Base-by-base conservation (phyloP, 2,797 vertebrate genomes). In the Chloroceryle amazona region DNA sequence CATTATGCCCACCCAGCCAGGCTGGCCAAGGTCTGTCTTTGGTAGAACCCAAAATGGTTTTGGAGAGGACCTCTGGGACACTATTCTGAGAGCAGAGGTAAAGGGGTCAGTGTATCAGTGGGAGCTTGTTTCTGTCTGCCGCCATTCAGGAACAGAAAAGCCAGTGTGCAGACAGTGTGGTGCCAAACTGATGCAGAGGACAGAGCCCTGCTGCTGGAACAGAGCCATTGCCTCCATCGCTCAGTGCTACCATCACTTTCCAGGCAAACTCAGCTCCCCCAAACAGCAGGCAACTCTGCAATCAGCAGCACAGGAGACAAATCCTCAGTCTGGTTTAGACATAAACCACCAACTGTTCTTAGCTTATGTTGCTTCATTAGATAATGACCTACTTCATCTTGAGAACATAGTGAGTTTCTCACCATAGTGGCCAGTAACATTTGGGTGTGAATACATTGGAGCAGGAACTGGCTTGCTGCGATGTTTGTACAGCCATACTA, bases 141-240 rank as follows among this genome's bases (percentile, higher is more conserved):
- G 44, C 91, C 90, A 73, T 93, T 90, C 89, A 75, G 93, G 87
- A 90, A 39, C 52, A 83, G 87, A 29, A 54, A 58, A 94, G 87
- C 55, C 89, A 75, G 49, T 26, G 89, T 92, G 85, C 89, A 91
- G 94, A 90, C 94, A 96, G 62, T 1, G 8, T 61, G 87, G 84
- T 94, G 96, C 96, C 92, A 95, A 93, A 93, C 12, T 82, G 95
- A 91, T 95, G 86, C 89, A 49, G 87, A 90, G 94, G 94, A 78
- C 90, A 86, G 93, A 95, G 75, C 89, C 72, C 57, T 86, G 78
- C 78, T 33, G 68, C 94, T 97, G 95, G 93, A 93, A 37, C 82
- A 33, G 65, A 81, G 89, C 94, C 93, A 94, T 26, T 70, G 65
- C 68, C 61, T 93, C 84, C 87, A 82, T 90, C 5, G 0, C 90